Percentiles rank a stretch among this genome's conserved stretches.
phyloP scores from a whole-genome alignment of 2,888 invertebrate species.

The Clusia tigrina region DNA sequence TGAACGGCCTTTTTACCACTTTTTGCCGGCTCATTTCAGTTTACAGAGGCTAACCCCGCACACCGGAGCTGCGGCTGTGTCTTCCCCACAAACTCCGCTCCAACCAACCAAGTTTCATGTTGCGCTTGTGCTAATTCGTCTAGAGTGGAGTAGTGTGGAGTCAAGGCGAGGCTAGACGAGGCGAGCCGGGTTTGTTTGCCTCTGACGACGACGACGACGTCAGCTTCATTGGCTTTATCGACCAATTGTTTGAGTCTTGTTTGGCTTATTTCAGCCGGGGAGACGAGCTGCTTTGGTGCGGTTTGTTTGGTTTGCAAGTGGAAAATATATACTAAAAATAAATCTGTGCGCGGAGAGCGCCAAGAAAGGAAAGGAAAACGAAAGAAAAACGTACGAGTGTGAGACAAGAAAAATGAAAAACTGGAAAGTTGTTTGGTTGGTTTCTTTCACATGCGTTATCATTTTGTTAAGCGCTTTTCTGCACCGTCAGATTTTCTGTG shows the following conservation, averaged over 20 bases:
- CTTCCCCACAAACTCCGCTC: constrained; percentile 36
- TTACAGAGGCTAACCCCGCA: too few species aligned
- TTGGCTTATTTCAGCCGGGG: constrained; percentile 27
- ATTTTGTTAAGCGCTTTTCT: background rate
- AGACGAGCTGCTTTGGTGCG: constrained; percentile 43
- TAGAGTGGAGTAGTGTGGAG: background rate
- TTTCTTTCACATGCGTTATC: constrained; percentile 33
- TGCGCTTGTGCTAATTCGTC: constrained; percentile 25
- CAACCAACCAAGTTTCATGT: constrained; percentile 13
- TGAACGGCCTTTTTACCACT: constrained; percentile 34
- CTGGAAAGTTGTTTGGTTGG: constrained; percentile 58
- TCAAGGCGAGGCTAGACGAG: constrained; percentile 4
- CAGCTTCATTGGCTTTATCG: constrained; percentile 54
- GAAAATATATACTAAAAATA: constrained; percentile 45
- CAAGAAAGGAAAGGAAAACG: constrained; percentile 3
- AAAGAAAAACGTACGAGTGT: background rate
- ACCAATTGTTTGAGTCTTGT: constrained; percentile 42
- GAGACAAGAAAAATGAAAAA: constrained; percentile 33
- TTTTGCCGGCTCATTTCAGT: constrained; percentile 53
- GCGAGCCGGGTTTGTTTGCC: constrained; percentile 35
- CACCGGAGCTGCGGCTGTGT: constrained; percentile 50
- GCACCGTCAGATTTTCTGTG: background rate
- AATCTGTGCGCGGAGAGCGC: constrained; percentile 40
- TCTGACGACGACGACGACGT: constrained; percentile 17
- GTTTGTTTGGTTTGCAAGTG: constrained; percentile 39